phyloP scores from a whole-genome alignment of 2,113 vertebrate species.

The Spea bombifrons region DNA sequence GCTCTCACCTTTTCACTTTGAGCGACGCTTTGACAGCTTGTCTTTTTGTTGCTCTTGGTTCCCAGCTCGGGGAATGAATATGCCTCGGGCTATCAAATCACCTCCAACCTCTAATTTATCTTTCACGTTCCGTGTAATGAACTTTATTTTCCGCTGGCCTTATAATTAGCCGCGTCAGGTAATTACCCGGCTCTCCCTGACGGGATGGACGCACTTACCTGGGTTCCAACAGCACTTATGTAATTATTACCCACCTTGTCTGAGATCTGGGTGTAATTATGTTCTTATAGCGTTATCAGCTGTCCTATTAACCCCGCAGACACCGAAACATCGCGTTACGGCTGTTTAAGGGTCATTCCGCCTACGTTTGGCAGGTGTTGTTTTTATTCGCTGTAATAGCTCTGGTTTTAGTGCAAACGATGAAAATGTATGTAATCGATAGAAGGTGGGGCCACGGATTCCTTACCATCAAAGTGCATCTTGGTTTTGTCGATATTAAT shows the following conservation, averaged over 20 bases:
- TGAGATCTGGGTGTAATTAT: neutral
- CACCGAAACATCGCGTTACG: too few species aligned
- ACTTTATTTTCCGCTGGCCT: neutral
- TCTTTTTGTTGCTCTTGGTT: neutral
- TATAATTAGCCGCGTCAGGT: constrained; percentile 8
- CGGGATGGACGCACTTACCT: neutral
- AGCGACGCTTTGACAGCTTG: neutral
- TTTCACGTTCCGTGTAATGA: constrained; percentile 17
- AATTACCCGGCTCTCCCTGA: neutral
- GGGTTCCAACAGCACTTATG: neutral
- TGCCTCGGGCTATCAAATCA: constrained; percentile 15
- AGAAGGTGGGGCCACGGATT: too few species aligned
- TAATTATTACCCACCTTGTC: neutral
- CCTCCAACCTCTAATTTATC: neutral
- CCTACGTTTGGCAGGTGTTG: too few species aligned
- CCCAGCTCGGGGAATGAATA: neutral
- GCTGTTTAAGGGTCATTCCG: too few species aligned
- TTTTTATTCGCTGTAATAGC: too few species aligned
- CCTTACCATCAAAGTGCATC: too few species aligned
- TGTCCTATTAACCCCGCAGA: too few species aligned
- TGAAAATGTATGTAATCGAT: too few species aligned
- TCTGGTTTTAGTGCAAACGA: too few species aligned
- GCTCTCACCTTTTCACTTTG: neutral
- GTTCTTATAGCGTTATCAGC: too few species aligned
- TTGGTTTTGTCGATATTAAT: too few species aligned